Evolutionary conservation across 2,888 invertebrate species (phyloP).

Genomic region (Fragum sueziense): DNA sequence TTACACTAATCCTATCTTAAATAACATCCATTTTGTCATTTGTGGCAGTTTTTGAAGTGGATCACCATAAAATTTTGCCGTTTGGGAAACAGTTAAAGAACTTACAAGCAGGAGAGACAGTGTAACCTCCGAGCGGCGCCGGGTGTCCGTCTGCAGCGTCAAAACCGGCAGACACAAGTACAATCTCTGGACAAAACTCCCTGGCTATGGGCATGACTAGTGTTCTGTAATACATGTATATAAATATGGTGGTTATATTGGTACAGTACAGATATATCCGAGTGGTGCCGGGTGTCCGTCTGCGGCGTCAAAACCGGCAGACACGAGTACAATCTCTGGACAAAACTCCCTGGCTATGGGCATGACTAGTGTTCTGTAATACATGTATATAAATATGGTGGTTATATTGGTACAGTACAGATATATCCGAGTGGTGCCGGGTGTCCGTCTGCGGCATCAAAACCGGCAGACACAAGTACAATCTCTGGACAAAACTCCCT

Average conservation of each 20-base stretch:
- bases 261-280: too few relatives aligned
- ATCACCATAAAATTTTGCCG: too few relatives aligned
- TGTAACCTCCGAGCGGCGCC: too few relatives aligned
- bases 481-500: slow-evolving; percentile 91
- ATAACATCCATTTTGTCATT: too few relatives aligned
- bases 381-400: too few relatives aligned
- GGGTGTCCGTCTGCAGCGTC: slow-evolving; percentile 98
- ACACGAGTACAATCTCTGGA: slow-evolving; percentile 97
- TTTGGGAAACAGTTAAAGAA: too few relatives aligned
- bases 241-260: background rate
- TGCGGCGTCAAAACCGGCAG: slow-evolving; percentile 99
- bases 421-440: slow-evolving; percentile 96
- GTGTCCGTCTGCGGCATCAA: slow-evolving; percentile 98
- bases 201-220: slow-evolving; percentile 97
- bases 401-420: too few relatives aligned
- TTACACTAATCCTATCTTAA: too few relatives aligned
- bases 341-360: slow-evolving; percentile 92
- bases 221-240: slow-evolving; percentile 88
- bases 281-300: slow-evolving; percentile 96
- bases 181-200: slow-evolving; percentile 91
- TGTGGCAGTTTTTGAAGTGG: too few relatives aligned
- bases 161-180: slow-evolving; percentile 98
- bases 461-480: slow-evolving; percentile 98
- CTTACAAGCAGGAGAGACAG: too few relatives aligned
- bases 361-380: slow-evolving; percentile 92